Conservation (phyloP, 2,888 invertebrate species). For the Amphiduros pacificus region DNA sequence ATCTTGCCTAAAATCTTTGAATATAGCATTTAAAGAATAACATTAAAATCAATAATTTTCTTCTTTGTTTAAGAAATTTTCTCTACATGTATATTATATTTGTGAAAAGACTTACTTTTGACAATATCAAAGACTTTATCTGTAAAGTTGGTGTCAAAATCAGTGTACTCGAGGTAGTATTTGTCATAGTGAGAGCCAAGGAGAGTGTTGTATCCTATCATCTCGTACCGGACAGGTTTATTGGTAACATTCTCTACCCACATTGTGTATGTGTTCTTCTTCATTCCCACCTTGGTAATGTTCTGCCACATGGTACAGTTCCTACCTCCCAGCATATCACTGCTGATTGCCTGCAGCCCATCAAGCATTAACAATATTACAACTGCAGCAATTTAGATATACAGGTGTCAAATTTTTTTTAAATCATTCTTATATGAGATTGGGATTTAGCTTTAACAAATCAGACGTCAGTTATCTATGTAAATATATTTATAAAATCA, state of each 20-base stretch:
- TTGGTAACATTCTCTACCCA: conserved; percentile 67
- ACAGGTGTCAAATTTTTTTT: background rate
- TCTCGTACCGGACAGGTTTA: conserved; percentile 79
- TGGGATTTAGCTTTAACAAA: background rate
- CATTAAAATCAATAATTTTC: too few species aligned
- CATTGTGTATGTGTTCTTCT: conserved; percentile 84
- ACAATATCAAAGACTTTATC: conserved; percentile 36
- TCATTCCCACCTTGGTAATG: conserved; percentile 72
- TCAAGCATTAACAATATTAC: background rate
- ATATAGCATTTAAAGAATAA: too few species aligned
- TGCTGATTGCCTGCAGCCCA: conserved; percentile 29
- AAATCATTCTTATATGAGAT: background rate
- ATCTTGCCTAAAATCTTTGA: too few species aligned
- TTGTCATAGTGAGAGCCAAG: conserved; percentile 96
- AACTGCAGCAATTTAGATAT: background rate
- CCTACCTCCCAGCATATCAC: conserved; percentile 68
- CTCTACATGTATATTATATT: too few species aligned
- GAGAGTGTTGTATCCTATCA: conserved; percentile 88
- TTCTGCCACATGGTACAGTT: conserved; percentile 79
- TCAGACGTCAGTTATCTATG: background rate
- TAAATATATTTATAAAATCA: background rate
- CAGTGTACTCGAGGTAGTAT: conserved; percentile 84
- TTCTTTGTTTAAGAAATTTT: too few species aligned
- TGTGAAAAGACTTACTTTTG: conserved; percentile 35
- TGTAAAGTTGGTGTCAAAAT: conserved; percentile 43